Evolutionary conservation across 2,113 vertebrate genomes (phyloP).

Genomic region (Choloepus hoffmanni): DNA sequence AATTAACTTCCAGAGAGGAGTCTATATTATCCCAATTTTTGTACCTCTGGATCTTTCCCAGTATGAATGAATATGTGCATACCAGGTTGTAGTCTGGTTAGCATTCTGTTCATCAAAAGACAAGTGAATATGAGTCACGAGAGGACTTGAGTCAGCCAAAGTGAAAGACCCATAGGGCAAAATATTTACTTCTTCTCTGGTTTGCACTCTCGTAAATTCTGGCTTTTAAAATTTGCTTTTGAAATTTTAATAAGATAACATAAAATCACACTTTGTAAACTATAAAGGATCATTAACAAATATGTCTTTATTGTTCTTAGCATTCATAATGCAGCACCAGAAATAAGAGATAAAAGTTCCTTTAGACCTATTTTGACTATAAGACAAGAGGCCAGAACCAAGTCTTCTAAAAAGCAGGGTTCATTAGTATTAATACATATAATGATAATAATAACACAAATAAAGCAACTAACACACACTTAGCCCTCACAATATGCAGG

Average conservation of each 20-base stretch:
- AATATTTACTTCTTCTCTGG: constrained; percentile 33
- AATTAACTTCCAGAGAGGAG: neutral
- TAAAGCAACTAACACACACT: neutral
- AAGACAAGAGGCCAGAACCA: neutral
- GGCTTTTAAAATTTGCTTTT: constrained; percentile 5
- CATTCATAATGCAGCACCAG: constrained; percentile 22
- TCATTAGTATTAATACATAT: constrained; percentile 4
- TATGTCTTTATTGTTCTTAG: neutral
- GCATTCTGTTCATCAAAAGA: neutral
- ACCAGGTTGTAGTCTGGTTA: neutral
- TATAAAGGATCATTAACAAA: neutral
- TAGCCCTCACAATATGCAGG: neutral
- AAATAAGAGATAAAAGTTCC: constrained; percentile 14
- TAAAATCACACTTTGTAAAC: neutral
- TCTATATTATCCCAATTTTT: neutral
- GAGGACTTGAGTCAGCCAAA: constrained; percentile 4
- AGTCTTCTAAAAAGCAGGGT: neutral
- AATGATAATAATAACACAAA: neutral
- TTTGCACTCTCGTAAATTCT: constrained; percentile 27
- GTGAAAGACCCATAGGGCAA: neutral
- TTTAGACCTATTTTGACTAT: constrained; percentile 38
- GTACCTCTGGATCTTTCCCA: neutral
- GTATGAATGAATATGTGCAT: neutral
- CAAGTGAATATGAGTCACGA: neutral
- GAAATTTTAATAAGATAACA: constrained; percentile 45